These are phyloP conservation scores for Lapara coniferarum DNA, from an alignment of 2,888 invertebrate genomes.

Conservation along the genomic window DNA sequence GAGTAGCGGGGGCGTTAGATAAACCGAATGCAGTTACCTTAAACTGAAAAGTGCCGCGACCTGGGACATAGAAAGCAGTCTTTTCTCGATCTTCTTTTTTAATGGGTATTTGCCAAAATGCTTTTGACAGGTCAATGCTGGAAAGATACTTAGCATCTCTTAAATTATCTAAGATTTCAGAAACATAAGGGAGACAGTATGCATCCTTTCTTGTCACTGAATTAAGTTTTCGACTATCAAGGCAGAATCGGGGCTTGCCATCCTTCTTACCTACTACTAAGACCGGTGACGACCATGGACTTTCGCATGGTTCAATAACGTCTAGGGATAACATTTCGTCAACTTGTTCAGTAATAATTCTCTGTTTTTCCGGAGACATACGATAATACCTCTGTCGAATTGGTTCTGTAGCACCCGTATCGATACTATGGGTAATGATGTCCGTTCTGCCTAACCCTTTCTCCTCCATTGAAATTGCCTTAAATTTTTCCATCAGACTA, in stretches of 20 bases:
- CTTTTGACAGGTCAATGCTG: constrained; percentile 35
- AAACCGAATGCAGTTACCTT: constrained; percentile 33
- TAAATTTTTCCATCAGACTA: background rate
- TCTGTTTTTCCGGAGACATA: background rate
- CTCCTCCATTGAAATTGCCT: background rate
- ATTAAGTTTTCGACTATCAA: constrained; percentile 4
- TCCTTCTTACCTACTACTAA: background rate
- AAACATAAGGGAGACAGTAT: constrained; percentile 26
- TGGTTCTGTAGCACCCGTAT: background rate
- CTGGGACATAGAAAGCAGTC: constrained; percentile 37
- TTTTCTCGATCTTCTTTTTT: constrained; percentile 32
- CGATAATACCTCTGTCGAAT: background rate
- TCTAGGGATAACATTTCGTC: background rate
- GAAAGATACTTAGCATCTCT: constrained; percentile 39
- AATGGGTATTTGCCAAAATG: constrained; percentile 40
- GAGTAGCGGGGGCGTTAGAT: constrained; percentile 36
- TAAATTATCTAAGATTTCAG: constrained; percentile 44
- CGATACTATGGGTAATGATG: background rate
- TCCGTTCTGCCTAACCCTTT: background rate
- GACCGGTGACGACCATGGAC: background rate
- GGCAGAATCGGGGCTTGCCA: background rate
- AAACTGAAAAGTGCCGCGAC: constrained; percentile 32
- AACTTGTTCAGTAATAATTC: background rate
- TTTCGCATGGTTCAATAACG: background rate
- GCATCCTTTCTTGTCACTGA: constrained; percentile 10